Evolutionary conservation across 2,113 vertebrate genomes (phyloP).

Genomic region (Calidris pygmaea): DNA sequence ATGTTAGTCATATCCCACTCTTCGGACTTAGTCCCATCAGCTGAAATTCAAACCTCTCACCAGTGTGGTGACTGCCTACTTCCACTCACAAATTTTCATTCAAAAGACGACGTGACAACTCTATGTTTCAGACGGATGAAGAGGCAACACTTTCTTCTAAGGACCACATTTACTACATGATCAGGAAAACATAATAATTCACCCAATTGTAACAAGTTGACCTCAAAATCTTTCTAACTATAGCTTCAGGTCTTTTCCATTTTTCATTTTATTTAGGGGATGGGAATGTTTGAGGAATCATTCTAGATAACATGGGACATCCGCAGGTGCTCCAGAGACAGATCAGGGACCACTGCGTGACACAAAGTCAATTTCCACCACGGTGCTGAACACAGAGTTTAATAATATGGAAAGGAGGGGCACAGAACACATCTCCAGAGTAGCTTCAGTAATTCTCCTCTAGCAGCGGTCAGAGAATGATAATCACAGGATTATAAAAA

Average conservation of each 20-base stretch:
- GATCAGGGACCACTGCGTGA: rapidly evolving
- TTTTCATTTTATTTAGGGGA: too few relatives aligned
- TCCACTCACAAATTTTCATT: not conserved
- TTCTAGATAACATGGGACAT: not conserved
- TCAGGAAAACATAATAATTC: not conserved
- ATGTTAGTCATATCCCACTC: not conserved
- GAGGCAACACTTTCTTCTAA: not conserved
- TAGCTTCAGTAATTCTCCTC: not conserved
- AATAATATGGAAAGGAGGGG: not conserved
- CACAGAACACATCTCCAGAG: not conserved
- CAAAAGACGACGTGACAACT: not conserved
- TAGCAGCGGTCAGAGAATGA: not conserved
- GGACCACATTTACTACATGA: not conserved
- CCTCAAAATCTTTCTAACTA: not conserved
- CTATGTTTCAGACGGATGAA: not conserved
- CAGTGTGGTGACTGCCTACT: not conserved
- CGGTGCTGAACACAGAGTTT: not conserved
- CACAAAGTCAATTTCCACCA: not conserved
- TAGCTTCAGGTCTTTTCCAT: not conserved
- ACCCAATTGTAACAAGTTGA: not conserved
- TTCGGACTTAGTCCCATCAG: not conserved
- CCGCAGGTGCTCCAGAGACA: not conserved
- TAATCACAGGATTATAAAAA: not conserved
- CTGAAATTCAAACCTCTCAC: not conserved
- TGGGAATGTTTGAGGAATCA: not conserved